A percentile compares a stretch with the other conserved stretches of the same genome.
These are phyloP conservation scores for Spea bombifrons DNA, from an alignment of 2,113 vertebrate species.

Conservation along the genomic window DNA sequence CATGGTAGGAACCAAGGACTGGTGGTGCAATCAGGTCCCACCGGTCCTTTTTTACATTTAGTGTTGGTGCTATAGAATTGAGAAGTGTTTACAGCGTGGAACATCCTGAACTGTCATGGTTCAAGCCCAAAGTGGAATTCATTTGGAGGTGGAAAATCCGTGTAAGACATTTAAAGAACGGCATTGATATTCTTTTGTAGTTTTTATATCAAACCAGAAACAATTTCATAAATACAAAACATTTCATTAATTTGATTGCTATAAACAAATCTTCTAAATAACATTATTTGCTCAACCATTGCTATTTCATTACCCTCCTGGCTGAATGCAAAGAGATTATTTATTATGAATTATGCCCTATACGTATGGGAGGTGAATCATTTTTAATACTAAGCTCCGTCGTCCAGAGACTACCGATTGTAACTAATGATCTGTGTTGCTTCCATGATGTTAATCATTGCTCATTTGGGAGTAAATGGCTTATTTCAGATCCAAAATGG, in stretches of 20 bases:
- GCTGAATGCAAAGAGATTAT: slow-evolving; percentile 36
- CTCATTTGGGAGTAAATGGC: slow-evolving; percentile 58
- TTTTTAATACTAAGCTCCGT: slow-evolving; percentile 52
- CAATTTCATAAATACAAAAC: slow-evolving; percentile 19
- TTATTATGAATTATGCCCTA: slow-evolving; percentile 43
- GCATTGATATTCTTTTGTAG: neutral
- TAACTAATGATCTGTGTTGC: slow-evolving; percentile 60
- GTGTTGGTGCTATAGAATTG: too few relatives aligned
- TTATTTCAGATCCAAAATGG: slow-evolving; percentile 59
- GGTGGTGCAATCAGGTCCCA: too few relatives aligned
- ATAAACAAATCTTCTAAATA: slow-evolving; percentile 43
- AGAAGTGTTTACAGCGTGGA: too few relatives aligned
- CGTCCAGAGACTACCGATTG: slow-evolving; percentile 58
- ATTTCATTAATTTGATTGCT: slow-evolving; percentile 39
- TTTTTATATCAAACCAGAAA: slow-evolving; percentile 30
- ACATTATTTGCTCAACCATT: slow-evolving; percentile 41
- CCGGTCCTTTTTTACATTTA: too few relatives aligned
- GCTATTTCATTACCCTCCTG: slow-evolving; percentile 30
- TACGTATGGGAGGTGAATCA: slow-evolving; percentile 43
- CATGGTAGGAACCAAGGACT: too few relatives aligned
- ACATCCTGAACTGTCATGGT: too few relatives aligned
- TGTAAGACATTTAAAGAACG: neutral
- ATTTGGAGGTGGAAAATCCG: too few relatives aligned
- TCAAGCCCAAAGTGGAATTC: too few relatives aligned
- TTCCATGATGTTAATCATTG: slow-evolving; percentile 53